Evolutionary conservation across 2,888 invertebrate species (phyloP).

Genomic region (Serrognathus titanus): DNA sequence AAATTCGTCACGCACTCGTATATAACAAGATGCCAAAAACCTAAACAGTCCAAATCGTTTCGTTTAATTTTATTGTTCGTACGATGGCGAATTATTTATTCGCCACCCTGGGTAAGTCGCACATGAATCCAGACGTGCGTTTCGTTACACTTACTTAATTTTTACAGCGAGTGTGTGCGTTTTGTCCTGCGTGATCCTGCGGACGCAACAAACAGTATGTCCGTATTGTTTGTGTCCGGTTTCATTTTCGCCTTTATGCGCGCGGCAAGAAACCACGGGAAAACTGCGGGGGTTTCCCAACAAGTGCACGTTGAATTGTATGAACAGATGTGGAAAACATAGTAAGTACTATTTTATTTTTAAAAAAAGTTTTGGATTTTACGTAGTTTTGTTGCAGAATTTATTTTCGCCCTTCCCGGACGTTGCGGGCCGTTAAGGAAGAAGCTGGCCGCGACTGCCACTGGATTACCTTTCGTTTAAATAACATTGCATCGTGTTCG

Average conservation of each 20-base stretch:
- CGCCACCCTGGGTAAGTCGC: no score
- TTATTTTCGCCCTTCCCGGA: background rate
- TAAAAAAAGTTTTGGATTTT: no score
- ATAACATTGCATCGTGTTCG: no score
- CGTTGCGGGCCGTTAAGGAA: conserved; percentile 3
- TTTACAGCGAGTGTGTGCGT: no score
- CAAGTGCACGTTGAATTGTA: conserved; percentile 6
- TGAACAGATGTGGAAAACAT: conserved; percentile 1
- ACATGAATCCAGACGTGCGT: no score
- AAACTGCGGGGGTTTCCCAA: conserved; percentile 4
- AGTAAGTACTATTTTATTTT: background rate
- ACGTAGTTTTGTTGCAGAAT: conserved; percentile 3
- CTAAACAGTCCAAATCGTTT: no score
- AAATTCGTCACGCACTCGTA: background rate
- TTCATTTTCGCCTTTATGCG: conserved; percentile 2
- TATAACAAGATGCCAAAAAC: no score
- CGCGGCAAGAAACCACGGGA: background rate
- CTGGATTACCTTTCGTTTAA: background rate
- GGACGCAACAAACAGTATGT: conserved; percentile 1
- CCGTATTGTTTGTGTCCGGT: conserved; percentile 6
- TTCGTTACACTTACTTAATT: no score
- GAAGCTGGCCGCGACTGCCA: background rate
- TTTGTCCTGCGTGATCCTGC: no score
- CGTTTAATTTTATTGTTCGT: no score
- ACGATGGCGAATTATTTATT: no score